These are phyloP conservation scores for Dendrocopos noguchii DNA, from an alignment of 2,113 vertebrate species.

Conservation along the genomic window DNA sequence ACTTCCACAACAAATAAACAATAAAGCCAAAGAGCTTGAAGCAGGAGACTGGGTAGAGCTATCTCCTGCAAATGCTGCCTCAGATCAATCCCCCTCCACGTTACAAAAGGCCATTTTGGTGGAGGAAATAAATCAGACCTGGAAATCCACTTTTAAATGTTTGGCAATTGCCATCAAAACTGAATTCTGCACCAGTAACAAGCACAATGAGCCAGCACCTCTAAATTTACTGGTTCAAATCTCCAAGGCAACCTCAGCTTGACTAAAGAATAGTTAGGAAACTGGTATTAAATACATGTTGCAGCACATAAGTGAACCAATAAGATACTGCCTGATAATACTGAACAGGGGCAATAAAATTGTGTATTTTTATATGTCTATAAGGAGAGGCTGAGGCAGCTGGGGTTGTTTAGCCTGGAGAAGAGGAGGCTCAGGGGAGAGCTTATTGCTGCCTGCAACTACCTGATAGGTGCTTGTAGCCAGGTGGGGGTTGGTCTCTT, in stretches of 20 bases:
- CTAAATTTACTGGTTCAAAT: background rate
- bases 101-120: background rate
- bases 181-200: background rate
- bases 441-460: too few relatives aligned
- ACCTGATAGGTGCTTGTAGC: too few relatives aligned
- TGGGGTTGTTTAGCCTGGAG: too few relatives aligned
- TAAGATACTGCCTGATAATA: too few relatives aligned
- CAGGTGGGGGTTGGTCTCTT: too few relatives aligned
- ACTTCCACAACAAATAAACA: background rate
- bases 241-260: background rate
- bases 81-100: background rate
- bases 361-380: too few relatives aligned
- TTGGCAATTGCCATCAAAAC: background rate
- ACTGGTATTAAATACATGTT: background rate
- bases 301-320: background rate
- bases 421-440: too few relatives aligned
- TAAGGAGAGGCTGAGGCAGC: too few relatives aligned
- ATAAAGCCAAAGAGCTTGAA: background rate
- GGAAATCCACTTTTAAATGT: background rate
- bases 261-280: background rate
- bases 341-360: too few relatives aligned
- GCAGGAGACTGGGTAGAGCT: background rate
- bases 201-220: background rate
- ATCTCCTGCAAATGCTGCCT: background rate
- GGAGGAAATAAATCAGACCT: background rate